phyloP scores from a whole-genome alignment of 92 coral and sea anemone species.

The Phenganax stokvisi region DNA sequence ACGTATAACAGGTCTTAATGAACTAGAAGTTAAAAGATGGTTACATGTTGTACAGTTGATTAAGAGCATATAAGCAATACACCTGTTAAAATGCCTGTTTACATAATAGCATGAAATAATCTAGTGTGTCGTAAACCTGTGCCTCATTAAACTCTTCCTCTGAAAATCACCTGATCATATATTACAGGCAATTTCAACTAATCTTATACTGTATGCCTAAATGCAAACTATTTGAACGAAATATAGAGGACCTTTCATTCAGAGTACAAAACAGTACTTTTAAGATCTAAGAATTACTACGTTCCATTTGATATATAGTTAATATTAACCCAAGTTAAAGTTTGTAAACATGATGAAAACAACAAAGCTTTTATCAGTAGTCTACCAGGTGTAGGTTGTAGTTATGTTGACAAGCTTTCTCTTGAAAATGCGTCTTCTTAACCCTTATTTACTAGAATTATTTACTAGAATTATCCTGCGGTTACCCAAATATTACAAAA shows the following conservation, averaged over 20 bases:
- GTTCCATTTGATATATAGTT: not conserved
- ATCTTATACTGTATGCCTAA: not conserved
- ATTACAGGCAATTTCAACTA: not conserved
- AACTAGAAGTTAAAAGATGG: too few relatives aligned
- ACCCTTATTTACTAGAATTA: not conserved
- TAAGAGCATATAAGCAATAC: too few relatives aligned
- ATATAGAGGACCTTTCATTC: not conserved
- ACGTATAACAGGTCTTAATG: too few relatives aligned
- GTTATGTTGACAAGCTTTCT: not conserved
- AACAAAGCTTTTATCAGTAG: not conserved
- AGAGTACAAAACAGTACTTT: not conserved
- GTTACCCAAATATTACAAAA: constrained; percentile 6
- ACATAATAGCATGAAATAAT: not conserved
- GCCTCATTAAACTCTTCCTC: not conserved
- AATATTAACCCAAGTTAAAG: not conserved
- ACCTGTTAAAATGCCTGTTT: too few relatives aligned
- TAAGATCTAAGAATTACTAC: too few relatives aligned
- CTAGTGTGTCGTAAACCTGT: not conserved
- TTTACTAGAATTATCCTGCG: not conserved
- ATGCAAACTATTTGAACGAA: not conserved
- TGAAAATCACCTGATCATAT: not conserved
- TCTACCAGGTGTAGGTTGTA: not conserved
- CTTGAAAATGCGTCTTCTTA: not conserved
- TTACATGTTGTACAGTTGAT: too few relatives aligned
- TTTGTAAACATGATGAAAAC: not conserved